Base-by-base conservation (phyloP, 2,888 invertebrate genomes). In the Drosophila demipolita region DNA sequence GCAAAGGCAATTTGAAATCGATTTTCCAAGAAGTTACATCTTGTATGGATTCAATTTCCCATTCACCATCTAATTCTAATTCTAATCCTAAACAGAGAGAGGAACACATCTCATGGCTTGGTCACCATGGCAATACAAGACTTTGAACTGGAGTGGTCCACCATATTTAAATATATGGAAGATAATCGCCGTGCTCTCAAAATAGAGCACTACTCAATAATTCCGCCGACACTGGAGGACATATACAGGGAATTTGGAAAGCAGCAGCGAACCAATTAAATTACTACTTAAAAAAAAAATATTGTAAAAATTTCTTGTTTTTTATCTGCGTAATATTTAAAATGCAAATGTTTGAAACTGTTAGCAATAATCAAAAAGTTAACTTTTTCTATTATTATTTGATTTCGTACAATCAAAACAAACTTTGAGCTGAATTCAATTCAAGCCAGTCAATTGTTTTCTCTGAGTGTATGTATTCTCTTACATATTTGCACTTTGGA, bases 191-290 rank as follows among this genome's bases (percentile, higher is more conserved):
- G 78, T 1, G 84, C 91, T 2, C 92, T 95, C 0, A 93, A 94
- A 55, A 94, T 97, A 11, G 95, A 96, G 85, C 96, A 96, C 91
- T 97, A 97, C 92, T 95, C 95, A 26, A 95, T 97, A 53, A 95
- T 95, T 55, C 96, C 97, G 91, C 96, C 97, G 0, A 95, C 96
- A 0, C 93, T 97, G 5, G 97, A 97, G 91, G 96, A 97, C 93
- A 95, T 97, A 65, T 96, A 96, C 90, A 85, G 95, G 40, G 94
- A 95, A 72, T 95, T 96, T 81, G 95, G 95, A 0, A 94, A 95
- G 74, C 84, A 92, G 52, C 93, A 94, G 82, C 36, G n/a, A 0
- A 0, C n/a, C 2, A 57, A 64, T 4, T 57, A 57, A 55, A 29
- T n/a, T 7, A 8, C 7, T 3, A 15, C 0, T 54, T 48, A 1